phyloP scores from a whole-genome alignment of 2,113 vertebrate species.

The Balaeniceps rex region DNA sequence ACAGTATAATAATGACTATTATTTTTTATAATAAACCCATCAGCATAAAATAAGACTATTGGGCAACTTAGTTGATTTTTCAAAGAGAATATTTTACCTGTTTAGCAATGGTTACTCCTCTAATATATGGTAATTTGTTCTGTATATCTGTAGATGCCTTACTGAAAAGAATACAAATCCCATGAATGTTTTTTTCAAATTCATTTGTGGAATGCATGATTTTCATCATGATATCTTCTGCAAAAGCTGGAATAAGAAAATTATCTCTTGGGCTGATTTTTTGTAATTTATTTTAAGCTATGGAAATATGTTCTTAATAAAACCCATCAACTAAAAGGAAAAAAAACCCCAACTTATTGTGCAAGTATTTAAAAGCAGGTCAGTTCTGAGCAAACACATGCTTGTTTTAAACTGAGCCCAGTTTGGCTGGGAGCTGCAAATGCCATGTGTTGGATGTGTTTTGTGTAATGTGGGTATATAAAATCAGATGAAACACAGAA shows the following conservation, averaged over 20 bases:
- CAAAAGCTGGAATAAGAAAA: not conserved
- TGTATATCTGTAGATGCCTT: not conserved
- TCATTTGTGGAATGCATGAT: not conserved
- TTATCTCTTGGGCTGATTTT: not conserved
- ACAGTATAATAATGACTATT: not conserved
- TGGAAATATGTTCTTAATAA: not conserved
- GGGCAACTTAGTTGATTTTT: not conserved
- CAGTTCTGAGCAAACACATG: not conserved
- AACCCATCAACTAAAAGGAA: not conserved
- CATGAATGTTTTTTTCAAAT: fast-evolving
- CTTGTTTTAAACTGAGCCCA: not conserved
- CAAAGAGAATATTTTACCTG: not conserved
- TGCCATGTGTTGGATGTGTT: not conserved
- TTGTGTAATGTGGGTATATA: not conserved
- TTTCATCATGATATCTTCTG: not conserved
- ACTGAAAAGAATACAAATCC: not conserved
- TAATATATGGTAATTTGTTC: not conserved
- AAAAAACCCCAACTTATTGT: not conserved
- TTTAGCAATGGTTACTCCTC: not conserved
- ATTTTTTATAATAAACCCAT: not conserved
- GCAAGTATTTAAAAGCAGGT: not conserved
- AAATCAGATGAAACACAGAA: not conserved
- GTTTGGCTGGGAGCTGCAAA: not conserved
- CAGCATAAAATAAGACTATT: not conserved
- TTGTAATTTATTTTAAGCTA: not conserved